phyloP scores from a whole-genome alignment of 2,888 invertebrate genomes.

The Agrotis segetum region DNA sequence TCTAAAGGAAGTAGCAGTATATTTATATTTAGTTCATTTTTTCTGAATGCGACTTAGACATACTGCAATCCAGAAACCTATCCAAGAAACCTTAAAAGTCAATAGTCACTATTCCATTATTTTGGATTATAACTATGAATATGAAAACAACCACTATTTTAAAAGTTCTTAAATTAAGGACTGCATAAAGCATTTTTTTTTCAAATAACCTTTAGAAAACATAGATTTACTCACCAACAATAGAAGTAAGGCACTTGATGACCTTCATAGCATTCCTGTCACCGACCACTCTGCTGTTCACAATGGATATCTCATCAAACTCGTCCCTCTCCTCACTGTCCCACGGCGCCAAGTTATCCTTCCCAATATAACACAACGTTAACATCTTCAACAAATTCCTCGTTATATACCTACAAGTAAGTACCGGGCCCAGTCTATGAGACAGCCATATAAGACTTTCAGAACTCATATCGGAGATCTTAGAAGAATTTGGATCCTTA shows the following conservation, averaged over 20 bases:
- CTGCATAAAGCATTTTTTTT: too few relatives aligned
- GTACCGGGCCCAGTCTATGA: conserved; percentile 97
- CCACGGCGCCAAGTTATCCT: conserved; percentile 92
- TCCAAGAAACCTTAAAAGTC: too few relatives aligned
- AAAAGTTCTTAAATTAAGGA: too few relatives aligned
- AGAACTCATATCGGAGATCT: conserved; percentile 96
- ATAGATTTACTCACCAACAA: conserved; percentile 92
- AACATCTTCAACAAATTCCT: conserved; percentile 98
- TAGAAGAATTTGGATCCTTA: conserved; percentile 80
- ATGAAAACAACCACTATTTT: too few relatives aligned
- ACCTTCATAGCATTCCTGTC: conserved; percentile 96
- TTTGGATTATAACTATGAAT: too few relatives aligned
- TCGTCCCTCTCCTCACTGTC: conserved; percentile 84
- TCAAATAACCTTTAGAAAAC: too few relatives aligned
- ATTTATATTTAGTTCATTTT: too few relatives aligned
- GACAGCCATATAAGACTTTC: conserved; percentile 98
- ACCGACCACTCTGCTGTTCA: conserved; percentile 93
- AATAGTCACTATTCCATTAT: too few relatives aligned
- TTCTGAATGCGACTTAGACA: too few relatives aligned
- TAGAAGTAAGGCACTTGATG: conserved; percentile 97
- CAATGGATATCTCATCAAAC: conserved; percentile 92
- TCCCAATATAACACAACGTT: conserved; percentile 97
- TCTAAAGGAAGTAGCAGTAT: too few relatives aligned
- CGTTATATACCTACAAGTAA: conserved; percentile 97
- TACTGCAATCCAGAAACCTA: too few relatives aligned